Conservation (phyloP, 2,888 invertebrate genomes). For the Lasioglossum oenotherae region DNA sequence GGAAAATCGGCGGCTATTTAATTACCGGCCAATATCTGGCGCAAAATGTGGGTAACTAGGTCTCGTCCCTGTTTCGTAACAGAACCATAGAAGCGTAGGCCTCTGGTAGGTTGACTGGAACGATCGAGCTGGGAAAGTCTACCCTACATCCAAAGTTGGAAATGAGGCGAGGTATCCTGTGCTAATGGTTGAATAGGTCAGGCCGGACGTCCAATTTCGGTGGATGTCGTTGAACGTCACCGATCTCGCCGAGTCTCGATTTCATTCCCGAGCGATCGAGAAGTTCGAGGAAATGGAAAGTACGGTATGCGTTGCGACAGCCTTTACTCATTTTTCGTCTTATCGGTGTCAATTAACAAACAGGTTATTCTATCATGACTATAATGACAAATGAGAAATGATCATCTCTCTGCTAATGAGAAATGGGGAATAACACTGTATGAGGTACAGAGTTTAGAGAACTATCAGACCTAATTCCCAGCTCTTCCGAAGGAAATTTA, state of each 20-base stretch:
- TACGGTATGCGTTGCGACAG: neutral
- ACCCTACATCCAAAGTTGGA: conserved; percentile 64
- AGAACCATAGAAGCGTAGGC: conserved; percentile 63
- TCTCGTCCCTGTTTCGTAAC: conserved; percentile 76
- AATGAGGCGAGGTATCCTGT: conserved; percentile 55
- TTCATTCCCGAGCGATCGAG: neutral
- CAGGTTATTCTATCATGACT: too few relatives aligned
- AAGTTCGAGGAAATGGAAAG: conserved; percentile 7
- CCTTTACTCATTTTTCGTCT: neutral
- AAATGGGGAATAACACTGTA: neutral
- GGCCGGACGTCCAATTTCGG: conserved; percentile 37
- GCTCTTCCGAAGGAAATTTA: neutral
- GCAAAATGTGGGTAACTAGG: conserved; percentile 76
- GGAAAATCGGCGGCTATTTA: conserved; percentile 66
- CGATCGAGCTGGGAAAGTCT: conserved; percentile 71
- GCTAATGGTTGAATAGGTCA: conserved; percentile 13
- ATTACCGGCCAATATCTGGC: conserved; percentile 67
- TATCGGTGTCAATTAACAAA: too few relatives aligned
- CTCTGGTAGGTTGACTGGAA: conserved; percentile 69
- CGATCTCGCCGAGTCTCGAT: conserved; percentile 22
- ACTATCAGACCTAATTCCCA: too few relatives aligned
- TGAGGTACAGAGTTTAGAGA: too few relatives aligned
- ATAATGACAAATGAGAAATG: neutral
- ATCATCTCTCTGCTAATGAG: too few relatives aligned
- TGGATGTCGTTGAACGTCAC: conserved; percentile 33